Evolutionary conservation across 1,140 invertebrate species (phyloP), one percentile per base, ranked within the genome.

Genomic region (Conus betulinus): DNA sequence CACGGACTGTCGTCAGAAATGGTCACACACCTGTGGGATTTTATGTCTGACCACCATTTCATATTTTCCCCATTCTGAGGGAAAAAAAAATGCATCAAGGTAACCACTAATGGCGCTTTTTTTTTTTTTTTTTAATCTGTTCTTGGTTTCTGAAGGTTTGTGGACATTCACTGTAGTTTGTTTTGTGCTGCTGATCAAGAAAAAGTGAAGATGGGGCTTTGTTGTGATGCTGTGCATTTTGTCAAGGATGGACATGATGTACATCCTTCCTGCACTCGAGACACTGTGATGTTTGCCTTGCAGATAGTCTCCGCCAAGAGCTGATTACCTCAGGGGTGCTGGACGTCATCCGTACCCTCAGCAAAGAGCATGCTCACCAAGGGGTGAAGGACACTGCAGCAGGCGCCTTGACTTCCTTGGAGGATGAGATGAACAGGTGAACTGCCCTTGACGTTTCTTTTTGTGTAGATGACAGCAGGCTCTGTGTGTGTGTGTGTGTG

Each of bases 281-380:
- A 60, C 8, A 15, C 57, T 81, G 78, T 81, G 15, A 4, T 81
- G 13, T 53, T 25, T 51, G 11, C n/a, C 39, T 23, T 90, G 4
- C 90, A 93, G 93, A 89, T 78, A 89, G 88, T 86, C 85, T 93
- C 23, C 82, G 89, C 23, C 91, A 93, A 63, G 93, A 93, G 63
- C 78, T 93, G 15, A 52, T 92, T 13, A 90, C 82, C 20, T 91
- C 92, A 17, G 90, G 91, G 13, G 87, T 92, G 57, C 25, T 90
- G 78, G 93, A 93, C 51, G 87, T 88, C 23, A 86, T 91, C 3
- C 88, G 89, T 78, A 84, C 89, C 20, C 79, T 93, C 20, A 60
- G 79, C 74, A 67, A 87, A 27, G n/a, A 82, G 67, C 92, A 92
- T 60, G 67, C 88, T 23, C 91, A 93, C 74, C 57, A 89, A 0